Evolutionary conservation across 37 sponge, comb jelly and placozoan species (phyloP).

Genomic region (Tethya wilhelma): DNA sequence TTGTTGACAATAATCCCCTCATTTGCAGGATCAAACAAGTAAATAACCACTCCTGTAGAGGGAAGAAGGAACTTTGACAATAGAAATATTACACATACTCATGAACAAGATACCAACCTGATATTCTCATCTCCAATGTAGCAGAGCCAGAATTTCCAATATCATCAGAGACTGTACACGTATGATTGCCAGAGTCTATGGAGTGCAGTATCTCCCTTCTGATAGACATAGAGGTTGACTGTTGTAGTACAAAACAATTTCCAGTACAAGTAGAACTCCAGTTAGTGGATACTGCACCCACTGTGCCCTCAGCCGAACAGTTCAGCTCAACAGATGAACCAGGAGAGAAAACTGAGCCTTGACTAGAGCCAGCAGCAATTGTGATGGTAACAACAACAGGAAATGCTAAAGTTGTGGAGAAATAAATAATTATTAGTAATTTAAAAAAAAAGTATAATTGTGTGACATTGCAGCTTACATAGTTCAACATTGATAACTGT

Average conservation of each 20-base stretch:
- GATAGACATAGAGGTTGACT: neutral
- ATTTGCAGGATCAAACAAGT: conserved; percentile 8
- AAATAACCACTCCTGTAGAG: conserved; percentile 9
- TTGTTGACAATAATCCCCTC: conserved; percentile 7
- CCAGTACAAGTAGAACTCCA: conserved; percentile 22
- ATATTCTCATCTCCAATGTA: neutral
- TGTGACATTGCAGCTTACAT: neutral
- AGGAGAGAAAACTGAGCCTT: neutral
- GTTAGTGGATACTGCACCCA: neutral
- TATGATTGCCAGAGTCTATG: conserved; percentile 6
- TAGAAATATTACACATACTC: neutral
- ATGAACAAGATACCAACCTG: neutral
- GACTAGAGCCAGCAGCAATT: neutral
- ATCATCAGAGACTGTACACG: conserved; percentile 27
- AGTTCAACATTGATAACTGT: neutral
- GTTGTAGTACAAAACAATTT: conserved; percentile 10
- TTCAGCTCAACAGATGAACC: conserved; percentile 13
- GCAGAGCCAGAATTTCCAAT: conserved; percentile 20
- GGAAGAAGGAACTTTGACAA: neutral
- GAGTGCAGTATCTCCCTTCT: neutral
- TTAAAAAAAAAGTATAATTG: neutral
- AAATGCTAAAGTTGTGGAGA: neutral
- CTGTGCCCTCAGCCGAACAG: neutral
- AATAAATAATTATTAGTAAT: neutral
- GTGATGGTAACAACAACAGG: neutral